Conservation (phyloP, 1,140 invertebrate species). For the Colletes gigas region DNA sequence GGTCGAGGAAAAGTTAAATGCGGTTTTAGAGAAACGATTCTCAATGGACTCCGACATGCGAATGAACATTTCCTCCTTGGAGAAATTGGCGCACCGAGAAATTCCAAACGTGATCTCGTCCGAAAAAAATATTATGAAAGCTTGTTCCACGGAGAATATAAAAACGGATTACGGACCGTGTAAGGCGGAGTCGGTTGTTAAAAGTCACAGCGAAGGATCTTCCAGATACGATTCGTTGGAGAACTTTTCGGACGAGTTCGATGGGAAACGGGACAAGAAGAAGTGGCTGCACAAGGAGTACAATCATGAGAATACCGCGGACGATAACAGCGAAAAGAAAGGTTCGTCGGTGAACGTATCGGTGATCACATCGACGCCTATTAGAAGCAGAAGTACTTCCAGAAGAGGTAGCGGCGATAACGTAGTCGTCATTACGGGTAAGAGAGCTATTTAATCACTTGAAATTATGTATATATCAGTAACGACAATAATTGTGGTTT, state of each 20-base stretch:
- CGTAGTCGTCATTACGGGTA: slow-evolving; percentile 78
- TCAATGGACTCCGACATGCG: slow-evolving; percentile 70
- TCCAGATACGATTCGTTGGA: slow-evolving; percentile 76
- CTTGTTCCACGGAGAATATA: slow-evolving; percentile 75
- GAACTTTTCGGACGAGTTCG: slow-evolving; percentile 67
- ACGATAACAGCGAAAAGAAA: slow-evolving; percentile 44
- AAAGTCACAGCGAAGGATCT: slow-evolving; percentile 73
- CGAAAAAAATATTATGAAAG: slow-evolving; percentile 67
- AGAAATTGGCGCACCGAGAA: slow-evolving; percentile 51
- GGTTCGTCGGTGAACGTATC: slow-evolving; percentile 75
- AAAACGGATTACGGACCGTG: slow-evolving; percentile 64
- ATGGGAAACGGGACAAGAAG: slow-evolving; percentile 38
- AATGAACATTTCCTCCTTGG: slow-evolving; percentile 56
- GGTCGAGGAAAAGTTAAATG: slow-evolving; percentile 78
- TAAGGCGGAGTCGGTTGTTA: slow-evolving; percentile 62
- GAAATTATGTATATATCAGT: too few species aligned
- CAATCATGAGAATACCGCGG: slow-evolving; percentile 62
- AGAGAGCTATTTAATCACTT: background rate
- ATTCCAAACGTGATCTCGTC: slow-evolving; percentile 40
- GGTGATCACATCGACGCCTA: slow-evolving; percentile 78
- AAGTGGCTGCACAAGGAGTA: slow-evolving; percentile 42
- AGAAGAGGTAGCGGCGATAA: slow-evolving; percentile 73
- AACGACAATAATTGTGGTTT: too few species aligned
- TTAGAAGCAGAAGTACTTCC: slow-evolving; percentile 72
- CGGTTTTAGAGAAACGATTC: slow-evolving; percentile 77